A percentile compares a stretch with the other conserved stretches of the same genome.
Conservation (phyloP, 2,113 vertebrate genomes). For the Dipodomys spectabilis region DNA sequence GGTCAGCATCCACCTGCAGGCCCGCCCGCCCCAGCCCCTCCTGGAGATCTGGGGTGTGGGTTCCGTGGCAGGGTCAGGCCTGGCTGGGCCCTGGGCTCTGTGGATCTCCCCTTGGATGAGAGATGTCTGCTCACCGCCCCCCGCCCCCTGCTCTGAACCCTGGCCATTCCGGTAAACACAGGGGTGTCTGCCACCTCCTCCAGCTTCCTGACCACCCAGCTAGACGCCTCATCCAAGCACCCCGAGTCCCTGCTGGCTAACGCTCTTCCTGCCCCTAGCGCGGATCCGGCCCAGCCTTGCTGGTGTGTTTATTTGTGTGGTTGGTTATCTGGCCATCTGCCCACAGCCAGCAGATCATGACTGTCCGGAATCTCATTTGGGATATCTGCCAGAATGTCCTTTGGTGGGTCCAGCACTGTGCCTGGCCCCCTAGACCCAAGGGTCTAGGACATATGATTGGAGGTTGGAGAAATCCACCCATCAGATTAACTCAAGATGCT, state of each 20-base stretch:
- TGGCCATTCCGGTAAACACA: background rate
- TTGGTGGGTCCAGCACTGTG: background rate
- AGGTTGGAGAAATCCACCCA: background rate
- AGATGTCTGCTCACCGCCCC: background rate
- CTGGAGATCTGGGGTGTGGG: too few species aligned
- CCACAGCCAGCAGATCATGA: rapidly evolving
- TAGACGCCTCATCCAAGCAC: background rate
- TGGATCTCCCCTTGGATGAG: background rate
- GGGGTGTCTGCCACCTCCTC: background rate
- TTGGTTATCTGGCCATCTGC: background rate
- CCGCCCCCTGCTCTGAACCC: background rate
- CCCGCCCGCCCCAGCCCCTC: too few species aligned
- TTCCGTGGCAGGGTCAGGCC: too few species aligned
- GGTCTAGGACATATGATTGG: background rate
- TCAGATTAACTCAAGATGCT: background rate
- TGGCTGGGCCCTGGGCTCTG: background rate
- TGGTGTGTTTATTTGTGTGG: background rate
- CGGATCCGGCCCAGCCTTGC: too few species aligned
- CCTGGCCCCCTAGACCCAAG: background rate
- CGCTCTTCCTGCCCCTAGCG: too few species aligned
- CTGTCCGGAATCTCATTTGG: too few species aligned
- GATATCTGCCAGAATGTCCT: background rate
- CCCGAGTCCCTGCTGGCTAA: rapidly evolving
- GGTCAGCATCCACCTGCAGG: too few species aligned
- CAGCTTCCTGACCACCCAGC: background rate